Evolutionary conservation across 2,113 vertebrate species (phyloP).

Genomic region (Misgurnus mizolepis): DNA sequence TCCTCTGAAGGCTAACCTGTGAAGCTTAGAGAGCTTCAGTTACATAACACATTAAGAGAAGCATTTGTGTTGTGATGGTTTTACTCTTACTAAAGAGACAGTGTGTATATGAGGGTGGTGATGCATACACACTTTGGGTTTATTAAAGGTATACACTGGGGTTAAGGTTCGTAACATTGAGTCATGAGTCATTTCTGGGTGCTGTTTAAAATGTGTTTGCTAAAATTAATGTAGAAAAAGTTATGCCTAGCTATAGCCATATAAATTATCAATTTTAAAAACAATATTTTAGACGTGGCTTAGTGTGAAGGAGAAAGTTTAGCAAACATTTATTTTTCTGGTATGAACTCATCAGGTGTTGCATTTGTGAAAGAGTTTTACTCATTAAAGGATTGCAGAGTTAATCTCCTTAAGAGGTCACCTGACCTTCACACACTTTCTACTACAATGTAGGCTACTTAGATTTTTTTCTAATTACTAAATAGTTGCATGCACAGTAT

Average conservation of each 20-base stretch:
- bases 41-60: conserved; percentile 19
- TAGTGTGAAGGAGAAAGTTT: background rate
- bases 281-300: background rate
- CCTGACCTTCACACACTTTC: background rate
- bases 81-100: background rate
- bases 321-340: background rate
- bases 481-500: too few species aligned
- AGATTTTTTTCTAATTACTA: too few species aligned
- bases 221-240: background rate
- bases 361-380: background rate
- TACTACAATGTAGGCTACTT: too few species aligned
- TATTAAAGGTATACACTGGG: background rate
- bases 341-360: background rate
- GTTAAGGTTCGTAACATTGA: background rate
- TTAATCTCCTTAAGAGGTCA: conserved; percentile 28
- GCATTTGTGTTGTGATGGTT: background rate
- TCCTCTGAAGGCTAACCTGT: conserved; percentile 27
- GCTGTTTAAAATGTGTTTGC: background rate
- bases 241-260: background rate
- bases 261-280: background rate
- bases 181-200: background rate
- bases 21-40: conserved; percentile 15
- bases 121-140: background rate
- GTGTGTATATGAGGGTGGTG: background rate
- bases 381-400: conserved; percentile 18